Evolutionary conservation across 2,888 invertebrate genomes (phyloP).

Genomic region (Sylvicola cinctus): DNA sequence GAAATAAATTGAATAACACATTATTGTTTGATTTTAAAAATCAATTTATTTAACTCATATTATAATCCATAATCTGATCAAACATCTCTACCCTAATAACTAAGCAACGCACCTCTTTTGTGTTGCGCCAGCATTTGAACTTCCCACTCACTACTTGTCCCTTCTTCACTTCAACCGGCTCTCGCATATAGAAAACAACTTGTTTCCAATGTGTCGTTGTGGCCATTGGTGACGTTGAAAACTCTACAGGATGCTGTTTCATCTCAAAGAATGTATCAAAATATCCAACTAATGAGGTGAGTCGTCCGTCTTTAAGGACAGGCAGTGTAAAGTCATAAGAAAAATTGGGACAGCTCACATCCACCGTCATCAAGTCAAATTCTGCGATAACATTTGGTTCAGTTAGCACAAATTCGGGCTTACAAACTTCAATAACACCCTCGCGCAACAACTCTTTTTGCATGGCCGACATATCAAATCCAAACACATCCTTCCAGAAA

Average conservation of each 20-base stretch:
- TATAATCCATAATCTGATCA: slow-evolving; percentile 37
- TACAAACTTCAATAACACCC: slow-evolving; percentile 43
- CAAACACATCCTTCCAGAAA: slow-evolving; percentile 88
- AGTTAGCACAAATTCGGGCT: slow-evolving; percentile 39
- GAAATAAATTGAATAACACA: too few species aligned
- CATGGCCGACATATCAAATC: slow-evolving; percentile 84
- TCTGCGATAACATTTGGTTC: slow-evolving; percentile 40
- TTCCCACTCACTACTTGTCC: slow-evolving; percentile 43
- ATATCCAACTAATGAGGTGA: slow-evolving; percentile 75
- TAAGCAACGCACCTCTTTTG: slow-evolving; percentile 53
- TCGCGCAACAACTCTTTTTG: slow-evolving; percentile 65
- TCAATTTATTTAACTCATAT: slow-evolving; percentile 32
- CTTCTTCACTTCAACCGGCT: slow-evolving; percentile 45
- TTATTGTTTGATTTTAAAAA: too few species aligned
- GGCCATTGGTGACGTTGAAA: slow-evolving; percentile 46
- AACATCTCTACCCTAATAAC: slow-evolving; percentile 45
- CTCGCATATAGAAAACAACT: slow-evolving; percentile 55
- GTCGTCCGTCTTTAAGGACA: slow-evolving; percentile 37
- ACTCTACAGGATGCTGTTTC: slow-evolving; percentile 32
- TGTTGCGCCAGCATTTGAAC: slow-evolving; percentile 50
- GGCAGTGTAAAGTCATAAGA: slow-evolving; percentile 43
- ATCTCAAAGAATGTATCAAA: slow-evolving; percentile 76
- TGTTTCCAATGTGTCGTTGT: slow-evolving; percentile 69
- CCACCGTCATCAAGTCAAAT: slow-evolving; percentile 57
- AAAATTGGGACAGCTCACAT: slow-evolving; percentile 49